Base-by-base conservation (phyloP, 2,888 invertebrate species). In the Sphecodes monilicornis region DNA sequence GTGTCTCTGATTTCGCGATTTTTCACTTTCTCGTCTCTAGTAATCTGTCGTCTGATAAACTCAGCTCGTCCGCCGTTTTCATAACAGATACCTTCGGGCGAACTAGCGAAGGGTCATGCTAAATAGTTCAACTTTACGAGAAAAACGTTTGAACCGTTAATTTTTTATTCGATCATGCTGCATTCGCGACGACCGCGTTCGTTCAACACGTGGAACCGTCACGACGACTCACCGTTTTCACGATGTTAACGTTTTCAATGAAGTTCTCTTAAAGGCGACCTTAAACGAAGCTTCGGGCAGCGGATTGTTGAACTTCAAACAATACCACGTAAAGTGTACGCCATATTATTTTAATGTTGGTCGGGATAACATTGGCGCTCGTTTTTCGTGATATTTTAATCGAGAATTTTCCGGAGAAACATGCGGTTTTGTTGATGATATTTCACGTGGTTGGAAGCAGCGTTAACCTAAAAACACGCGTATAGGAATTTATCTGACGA, bases 31-130 rank as follows among this genome's bases (percentile, higher is more conserved):
- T 71, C 22, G 57, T 39, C 18, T 72, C 11, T 32, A 11, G 13
- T 50, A 16, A 6, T 39, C 39, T 36, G 22, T 36, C n/a, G 10
- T 11, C 3, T 22, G 32, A 16, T 18, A 16, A 13, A 54, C 39
- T n/a, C 16, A 29, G 22, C 29, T 70, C 29, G 36, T 29, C 32
- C 32, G 26, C 11, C 36, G n/a, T 78, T 54, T 26, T 3, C 60
- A 46, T 76, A 29, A 32, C 36, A 22, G 60, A 78, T 50, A 76
- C 50, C 68, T 78, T 54, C 82, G 86, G 86, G 76, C 78, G 60
- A 26, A 26, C n/a, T 54, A 36, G 22, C 39, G 54, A 64, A 76
- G 68, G 68, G 68, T 39, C 68, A 13, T n/a, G 11, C n/a, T n/a
- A n/a, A n/a, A 54, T 54, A 54, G 54, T 11, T 1, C 39, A 39